Conservation (phyloP, 2,113 vertebrate genomes). For the Leucoraja erinaceus region DNA sequence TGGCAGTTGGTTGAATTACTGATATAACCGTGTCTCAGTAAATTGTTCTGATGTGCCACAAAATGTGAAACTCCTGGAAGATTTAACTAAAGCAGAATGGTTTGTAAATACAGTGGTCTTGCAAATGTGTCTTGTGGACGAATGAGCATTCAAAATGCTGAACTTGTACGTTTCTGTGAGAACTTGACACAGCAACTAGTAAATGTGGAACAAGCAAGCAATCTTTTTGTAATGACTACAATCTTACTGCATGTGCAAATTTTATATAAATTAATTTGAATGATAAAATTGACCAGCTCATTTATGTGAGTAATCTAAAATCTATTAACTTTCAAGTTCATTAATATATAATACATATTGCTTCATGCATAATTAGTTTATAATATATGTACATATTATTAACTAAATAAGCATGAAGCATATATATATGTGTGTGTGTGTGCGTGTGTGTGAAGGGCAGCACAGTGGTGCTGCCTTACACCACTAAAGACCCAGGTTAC, state of each 20-base stretch:
- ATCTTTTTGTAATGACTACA: neutral
- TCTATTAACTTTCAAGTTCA: no score
- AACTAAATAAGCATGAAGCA: no score
- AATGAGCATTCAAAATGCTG: neutral
- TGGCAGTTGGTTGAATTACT: neutral
- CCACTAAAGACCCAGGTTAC: no score
- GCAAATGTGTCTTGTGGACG: neutral
- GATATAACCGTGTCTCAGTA: neutral
- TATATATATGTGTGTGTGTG: no score
- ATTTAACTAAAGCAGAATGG: neutral
- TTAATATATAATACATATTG: no score
- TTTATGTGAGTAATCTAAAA: neutral
- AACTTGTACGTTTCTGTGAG: neutral
- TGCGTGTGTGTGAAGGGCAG: no score
- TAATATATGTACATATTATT: no score
- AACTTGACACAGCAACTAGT: neutral
- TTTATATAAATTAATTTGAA: neutral
- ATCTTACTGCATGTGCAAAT: neutral
- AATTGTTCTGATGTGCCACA: neutral
- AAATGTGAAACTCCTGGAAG: neutral
- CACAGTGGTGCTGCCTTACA: no score
- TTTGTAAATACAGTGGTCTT: neutral
- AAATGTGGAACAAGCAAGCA: neutral
- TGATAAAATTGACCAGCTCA: neutral
- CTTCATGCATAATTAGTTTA: no score